Evolutionary conservation across 1,140 invertebrate genomes (phyloP).

Genomic region (Heliconius eleuchia): DNA sequence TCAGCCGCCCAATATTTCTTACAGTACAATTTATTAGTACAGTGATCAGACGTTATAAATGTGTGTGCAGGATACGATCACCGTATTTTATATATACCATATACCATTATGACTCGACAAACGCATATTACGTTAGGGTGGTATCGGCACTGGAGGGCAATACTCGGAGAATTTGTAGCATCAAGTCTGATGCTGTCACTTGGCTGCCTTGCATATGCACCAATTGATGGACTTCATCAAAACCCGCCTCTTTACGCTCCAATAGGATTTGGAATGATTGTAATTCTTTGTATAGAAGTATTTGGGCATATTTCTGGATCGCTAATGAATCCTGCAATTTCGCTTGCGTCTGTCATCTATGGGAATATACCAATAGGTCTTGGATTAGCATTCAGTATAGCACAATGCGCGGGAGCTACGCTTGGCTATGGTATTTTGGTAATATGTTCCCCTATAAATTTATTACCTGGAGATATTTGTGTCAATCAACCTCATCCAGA

Average conservation of each 20-base stretch:
- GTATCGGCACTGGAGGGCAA: slow-evolving; percentile 42
- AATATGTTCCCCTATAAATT: slow-evolving; percentile 79
- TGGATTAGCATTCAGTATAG: slow-evolving; percentile 85
- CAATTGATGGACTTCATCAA: slow-evolving; percentile 43
- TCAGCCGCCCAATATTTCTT: neutral
- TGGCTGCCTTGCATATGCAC: slow-evolving; percentile 65
- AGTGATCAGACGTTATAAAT: neutral
- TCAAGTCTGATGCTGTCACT: slow-evolving; percentile 56
- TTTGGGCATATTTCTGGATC: slow-evolving; percentile 87
- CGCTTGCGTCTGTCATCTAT: slow-evolving; percentile 84
- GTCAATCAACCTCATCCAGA: slow-evolving; percentile 81
- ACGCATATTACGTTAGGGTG: slow-evolving; percentile 25
- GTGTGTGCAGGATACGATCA: neutral
- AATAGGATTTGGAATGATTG: slow-evolving; percentile 63
- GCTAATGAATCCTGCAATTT: slow-evolving; percentile 90
- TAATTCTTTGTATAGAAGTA: slow-evolving; percentile 81
- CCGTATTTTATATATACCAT: neutral
- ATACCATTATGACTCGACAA: neutral
- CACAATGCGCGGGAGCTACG: slow-evolving; percentile 87
- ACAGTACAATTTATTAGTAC: neutral
- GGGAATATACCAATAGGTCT: slow-evolving; percentile 81
- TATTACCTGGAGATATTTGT: slow-evolving; percentile 79
- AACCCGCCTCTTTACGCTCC: slow-evolving; percentile 51
- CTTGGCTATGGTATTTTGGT: slow-evolving; percentile 86
- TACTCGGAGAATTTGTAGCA: slow-evolving; percentile 57